These are phyloP conservation scores for Lacanobia wlatinum DNA, from an alignment of 2,888 invertebrate species.

Conservation along the genomic window DNA sequence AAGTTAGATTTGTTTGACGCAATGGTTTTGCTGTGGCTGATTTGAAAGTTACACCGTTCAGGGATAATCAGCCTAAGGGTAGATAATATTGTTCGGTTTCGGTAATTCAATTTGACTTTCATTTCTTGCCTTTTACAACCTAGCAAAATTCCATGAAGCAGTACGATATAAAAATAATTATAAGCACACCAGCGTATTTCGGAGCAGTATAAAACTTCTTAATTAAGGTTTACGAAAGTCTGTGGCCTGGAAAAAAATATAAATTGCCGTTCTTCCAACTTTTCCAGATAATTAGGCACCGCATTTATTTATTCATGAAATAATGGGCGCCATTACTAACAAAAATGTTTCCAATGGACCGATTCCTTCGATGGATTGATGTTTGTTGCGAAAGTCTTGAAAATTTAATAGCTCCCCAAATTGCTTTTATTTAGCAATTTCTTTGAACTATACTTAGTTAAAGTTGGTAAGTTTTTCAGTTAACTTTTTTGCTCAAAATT, in stretches of 20 bases:
- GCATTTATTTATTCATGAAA: slow-evolving; percentile 63
- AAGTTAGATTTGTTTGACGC: background rate
- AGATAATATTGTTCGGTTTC: no score
- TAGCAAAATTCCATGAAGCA: slow-evolving; percentile 12
- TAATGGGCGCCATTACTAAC: slow-evolving; percentile 63
- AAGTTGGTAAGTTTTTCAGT: slow-evolving; percentile 25
- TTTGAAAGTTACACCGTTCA: no score
- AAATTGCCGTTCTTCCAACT: slow-evolving; percentile 47
- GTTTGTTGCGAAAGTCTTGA: slow-evolving; percentile 66
- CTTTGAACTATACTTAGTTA: slow-evolving; percentile 47
- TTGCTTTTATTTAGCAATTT: slow-evolving; percentile 57
- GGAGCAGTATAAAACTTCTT: slow-evolving; percentile 55
- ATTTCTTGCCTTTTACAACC: slow-evolving; percentile 8
- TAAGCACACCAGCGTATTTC: slow-evolving; percentile 39
- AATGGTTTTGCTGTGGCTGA: background rate
- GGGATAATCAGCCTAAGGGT: no score
- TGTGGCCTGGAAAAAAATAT: slow-evolving; percentile 52
- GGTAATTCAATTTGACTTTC: no score
- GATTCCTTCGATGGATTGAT: slow-evolving; percentile 65
- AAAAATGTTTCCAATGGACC: slow-evolving; percentile 54
- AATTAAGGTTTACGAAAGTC: slow-evolving; percentile 54
- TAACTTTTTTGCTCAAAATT: slow-evolving; percentile 16
- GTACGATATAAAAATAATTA: slow-evolving; percentile 40
- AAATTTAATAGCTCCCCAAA: slow-evolving; percentile 67
- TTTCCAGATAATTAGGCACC: slow-evolving; percentile 62